A percentile compares a stretch with the other conserved stretches of the same genome.
phyloP scores from a whole-genome alignment of 2,797 vertebrate species.

The Diglossa cyanea region DNA sequence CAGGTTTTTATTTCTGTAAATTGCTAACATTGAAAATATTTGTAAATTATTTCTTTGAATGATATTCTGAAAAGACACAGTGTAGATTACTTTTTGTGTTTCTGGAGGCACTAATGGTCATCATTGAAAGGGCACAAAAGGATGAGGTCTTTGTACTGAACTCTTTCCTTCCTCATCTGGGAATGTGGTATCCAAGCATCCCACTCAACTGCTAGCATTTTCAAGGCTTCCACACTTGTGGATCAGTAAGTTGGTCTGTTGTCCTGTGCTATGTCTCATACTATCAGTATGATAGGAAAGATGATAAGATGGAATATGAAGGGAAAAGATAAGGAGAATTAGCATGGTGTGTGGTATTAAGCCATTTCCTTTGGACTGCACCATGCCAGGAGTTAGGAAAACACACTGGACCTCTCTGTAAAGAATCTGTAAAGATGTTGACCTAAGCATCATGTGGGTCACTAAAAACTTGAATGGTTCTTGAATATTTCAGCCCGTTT shows the following conservation, averaged over 20 bases:
- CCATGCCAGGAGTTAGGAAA: neutral
- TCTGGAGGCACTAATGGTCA: neutral
- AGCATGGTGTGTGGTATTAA: neutral
- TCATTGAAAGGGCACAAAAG: neutral
- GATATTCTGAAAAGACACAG: neutral
- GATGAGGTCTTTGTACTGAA: neutral
- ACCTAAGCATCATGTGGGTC: neutral
- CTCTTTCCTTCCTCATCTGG: neutral
- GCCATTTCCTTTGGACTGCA: neutral
- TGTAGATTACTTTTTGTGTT: neutral
- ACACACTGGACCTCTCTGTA: neutral
- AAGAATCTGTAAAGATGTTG: neutral
- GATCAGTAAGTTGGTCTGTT: neutral
- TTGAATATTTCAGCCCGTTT: slow-evolving; percentile 7
- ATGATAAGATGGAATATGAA: neutral
- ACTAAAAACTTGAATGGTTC: neutral
- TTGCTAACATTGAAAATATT: neutral
- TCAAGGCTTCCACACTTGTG: neutral
- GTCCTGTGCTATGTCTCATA: neutral
- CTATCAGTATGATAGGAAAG: neutral
- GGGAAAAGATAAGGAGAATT: neutral
- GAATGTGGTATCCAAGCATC: neutral
- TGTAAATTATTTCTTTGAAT: neutral
- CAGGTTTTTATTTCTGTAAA: neutral
- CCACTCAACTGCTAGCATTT: neutral